phyloP scores from a whole-genome alignment of 2,113 vertebrate genomes.

The Sander vitreus region DNA sequence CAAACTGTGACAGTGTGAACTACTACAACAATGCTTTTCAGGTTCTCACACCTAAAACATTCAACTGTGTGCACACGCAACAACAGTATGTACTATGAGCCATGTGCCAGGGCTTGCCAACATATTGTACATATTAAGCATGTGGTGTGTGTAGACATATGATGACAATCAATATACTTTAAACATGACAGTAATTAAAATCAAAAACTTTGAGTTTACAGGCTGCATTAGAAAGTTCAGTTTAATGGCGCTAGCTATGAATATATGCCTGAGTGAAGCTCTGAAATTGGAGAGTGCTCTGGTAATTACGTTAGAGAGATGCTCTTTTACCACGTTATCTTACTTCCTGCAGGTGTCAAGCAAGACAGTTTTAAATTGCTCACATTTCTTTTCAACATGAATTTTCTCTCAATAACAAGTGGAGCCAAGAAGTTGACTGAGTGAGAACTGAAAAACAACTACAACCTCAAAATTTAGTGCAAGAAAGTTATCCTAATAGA shows the following conservation, averaged over 20 bases:
- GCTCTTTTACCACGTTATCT: slow-evolving; percentile 58
- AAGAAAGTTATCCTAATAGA: slow-evolving; percentile 35
- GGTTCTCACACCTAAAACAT: slow-evolving; percentile 16
- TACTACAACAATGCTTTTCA: slow-evolving; percentile 41
- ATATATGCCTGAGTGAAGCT: slow-evolving; percentile 57
- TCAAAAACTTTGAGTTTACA: slow-evolving; percentile 23
- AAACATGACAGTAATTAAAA: background rate
- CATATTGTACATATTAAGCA: slow-evolving; percentile 17
- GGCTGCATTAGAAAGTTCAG: slow-evolving; percentile 12
- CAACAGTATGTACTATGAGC: background rate
- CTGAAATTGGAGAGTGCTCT: slow-evolving; percentile 66
- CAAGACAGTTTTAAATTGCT: slow-evolving; percentile 50
- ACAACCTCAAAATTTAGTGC: slow-evolving; percentile 19
- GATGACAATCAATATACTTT: background rate
- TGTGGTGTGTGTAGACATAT: background rate
- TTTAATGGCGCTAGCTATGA: slow-evolving; percentile 55
- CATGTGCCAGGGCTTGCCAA: background rate
- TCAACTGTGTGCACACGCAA: background rate
- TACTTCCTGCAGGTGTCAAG: slow-evolving; percentile 67
- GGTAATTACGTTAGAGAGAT: slow-evolving; percentile 64
- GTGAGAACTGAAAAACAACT: slow-evolving; percentile 7
- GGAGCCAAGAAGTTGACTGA: slow-evolving; percentile 5
- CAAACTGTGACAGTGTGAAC: slow-evolving; percentile 11
- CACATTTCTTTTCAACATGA: slow-evolving; percentile 41
- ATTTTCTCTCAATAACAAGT: slow-evolving; percentile 41